Conservation (phyloP, 2,888 invertebrate genomes). For the Eudasyphora cyanicolor region DNA sequence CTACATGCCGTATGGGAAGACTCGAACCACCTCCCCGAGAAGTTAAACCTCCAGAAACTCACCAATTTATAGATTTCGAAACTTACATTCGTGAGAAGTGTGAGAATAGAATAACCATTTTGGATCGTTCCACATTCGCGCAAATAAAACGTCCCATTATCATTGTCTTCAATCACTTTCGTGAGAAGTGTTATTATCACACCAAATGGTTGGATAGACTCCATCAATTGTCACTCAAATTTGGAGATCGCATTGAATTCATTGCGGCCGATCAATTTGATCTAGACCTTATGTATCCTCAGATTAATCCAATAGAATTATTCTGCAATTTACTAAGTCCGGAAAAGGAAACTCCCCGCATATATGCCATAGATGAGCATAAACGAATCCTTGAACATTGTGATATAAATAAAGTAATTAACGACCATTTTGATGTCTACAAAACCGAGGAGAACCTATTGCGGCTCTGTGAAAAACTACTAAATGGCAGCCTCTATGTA, state of each 20-base stretch:
- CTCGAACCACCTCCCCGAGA: not conserved
- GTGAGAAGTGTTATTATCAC: conserved; percentile 54
- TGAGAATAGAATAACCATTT: conserved; percentile 6
- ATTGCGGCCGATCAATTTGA: conserved; percentile 55
- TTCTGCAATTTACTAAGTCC: conserved; percentile 37
- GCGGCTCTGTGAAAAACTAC: conserved; percentile 61
- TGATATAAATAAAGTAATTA: no score
- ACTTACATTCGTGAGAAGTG: conserved; percentile 22
- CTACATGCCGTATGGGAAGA: no score
- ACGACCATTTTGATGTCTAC: not conserved
- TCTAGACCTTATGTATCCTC: conserved; percentile 45
- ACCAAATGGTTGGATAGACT: conserved; percentile 40
- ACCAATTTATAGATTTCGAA: conserved; percentile 2
- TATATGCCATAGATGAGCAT: conserved; percentile 45
- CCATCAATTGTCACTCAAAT: conserved; percentile 37
- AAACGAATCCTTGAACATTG: conserved; percentile 39
- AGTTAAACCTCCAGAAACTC: not conserved
- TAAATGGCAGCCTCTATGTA: conserved; percentile 47
- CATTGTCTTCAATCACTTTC: conserved; percentile 47
- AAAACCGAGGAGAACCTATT: conserved; percentile 38
- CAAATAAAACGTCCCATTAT: conserved; percentile 16
- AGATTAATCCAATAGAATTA: conserved; percentile 14
- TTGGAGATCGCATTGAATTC: conserved; percentile 48
- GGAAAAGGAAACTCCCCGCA: not conserved
- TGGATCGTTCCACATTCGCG: conserved; percentile 19